These are phyloP conservation scores for Scophthalmus maximus DNA, from an alignment of 2,113 vertebrate species.

Conservation along the genomic window DNA sequence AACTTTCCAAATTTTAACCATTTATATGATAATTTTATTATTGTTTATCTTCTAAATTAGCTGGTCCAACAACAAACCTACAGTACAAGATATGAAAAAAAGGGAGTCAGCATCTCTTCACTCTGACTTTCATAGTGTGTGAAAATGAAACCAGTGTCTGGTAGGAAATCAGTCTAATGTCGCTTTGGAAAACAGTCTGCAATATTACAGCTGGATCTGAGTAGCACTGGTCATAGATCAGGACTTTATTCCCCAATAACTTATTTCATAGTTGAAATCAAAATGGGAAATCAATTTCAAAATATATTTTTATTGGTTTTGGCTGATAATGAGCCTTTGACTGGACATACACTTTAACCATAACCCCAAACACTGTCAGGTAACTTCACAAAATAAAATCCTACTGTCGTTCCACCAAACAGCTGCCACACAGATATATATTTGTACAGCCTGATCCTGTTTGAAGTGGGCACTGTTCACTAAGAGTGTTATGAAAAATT, in stretches of 20 bases:
- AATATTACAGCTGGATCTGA: too few species aligned
- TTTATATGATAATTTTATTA: background rate
- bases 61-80: background rate
- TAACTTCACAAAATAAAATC: background rate
- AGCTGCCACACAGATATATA: conserved; percentile 32
- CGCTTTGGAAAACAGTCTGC: conserved; percentile 1
- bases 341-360: background rate
- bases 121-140: conserved; percentile 13
- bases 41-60: background rate
- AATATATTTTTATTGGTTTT: conserved; percentile 9
- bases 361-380: background rate
- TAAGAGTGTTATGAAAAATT: conserved; percentile 47
- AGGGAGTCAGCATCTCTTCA: background rate
- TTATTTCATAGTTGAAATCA: too few species aligned
- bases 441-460: conserved; percentile 39
- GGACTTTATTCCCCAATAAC: too few species aligned
- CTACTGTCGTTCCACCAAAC: background rate
- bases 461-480: conserved; percentile 41
- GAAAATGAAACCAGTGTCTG: conserved; percentile 20
- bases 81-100: background rate
- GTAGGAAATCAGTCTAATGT: conserved; percentile 16
- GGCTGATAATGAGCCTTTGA: conserved; percentile 11
- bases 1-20: too few species aligned
- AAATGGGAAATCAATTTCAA: background rate
- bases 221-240: too few species aligned